Evolutionary conservation across 2,113 vertebrate genomes (phyloP).

Genomic region (Butastur rufipennis): DNA sequence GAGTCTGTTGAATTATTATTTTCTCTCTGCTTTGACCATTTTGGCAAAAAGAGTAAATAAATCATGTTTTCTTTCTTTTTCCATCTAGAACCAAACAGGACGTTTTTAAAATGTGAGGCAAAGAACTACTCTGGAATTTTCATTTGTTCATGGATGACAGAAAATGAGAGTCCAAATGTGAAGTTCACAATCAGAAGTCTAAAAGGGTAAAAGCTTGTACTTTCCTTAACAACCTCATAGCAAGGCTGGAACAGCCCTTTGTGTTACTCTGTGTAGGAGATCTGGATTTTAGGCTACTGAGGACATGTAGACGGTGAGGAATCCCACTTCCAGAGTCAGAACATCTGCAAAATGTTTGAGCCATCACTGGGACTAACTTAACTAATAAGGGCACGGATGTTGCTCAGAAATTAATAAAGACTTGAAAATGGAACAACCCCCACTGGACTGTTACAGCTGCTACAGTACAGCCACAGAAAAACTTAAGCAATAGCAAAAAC

Average conservation of each 20-base stretch:
- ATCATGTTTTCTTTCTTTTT: neutral
- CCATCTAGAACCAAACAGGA: slow-evolving; percentile 43
- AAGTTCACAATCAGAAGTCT: slow-evolving; percentile 66
- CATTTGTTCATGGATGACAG: slow-evolving; percentile 74
- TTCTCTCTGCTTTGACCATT: neutral
- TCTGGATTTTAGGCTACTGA: neutral
- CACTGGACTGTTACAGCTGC: neutral
- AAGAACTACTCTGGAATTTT: slow-evolving; percentile 76
- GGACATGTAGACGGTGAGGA: neutral
- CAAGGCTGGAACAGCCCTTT: neutral
- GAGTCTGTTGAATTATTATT: neutral
- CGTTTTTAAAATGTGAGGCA: slow-evolving; percentile 73
- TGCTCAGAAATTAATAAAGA: neutral
- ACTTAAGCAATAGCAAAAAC: neutral
- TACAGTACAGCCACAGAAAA: neutral
- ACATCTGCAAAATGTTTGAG: neutral
- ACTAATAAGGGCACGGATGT: neutral
- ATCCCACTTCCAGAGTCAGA: neutral
- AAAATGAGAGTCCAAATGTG: slow-evolving; percentile 41
- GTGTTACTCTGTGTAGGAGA: neutral
- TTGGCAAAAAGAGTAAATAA: neutral
- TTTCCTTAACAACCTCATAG: neutral
- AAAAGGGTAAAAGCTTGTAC: slow-evolving; percentile 59
- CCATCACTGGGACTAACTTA: neutral
- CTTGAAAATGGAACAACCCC: neutral